Evolutionary conservation across 2,797 vertebrate genomes (phyloP).

Genomic region (Leucoraja ocellata): DNA sequence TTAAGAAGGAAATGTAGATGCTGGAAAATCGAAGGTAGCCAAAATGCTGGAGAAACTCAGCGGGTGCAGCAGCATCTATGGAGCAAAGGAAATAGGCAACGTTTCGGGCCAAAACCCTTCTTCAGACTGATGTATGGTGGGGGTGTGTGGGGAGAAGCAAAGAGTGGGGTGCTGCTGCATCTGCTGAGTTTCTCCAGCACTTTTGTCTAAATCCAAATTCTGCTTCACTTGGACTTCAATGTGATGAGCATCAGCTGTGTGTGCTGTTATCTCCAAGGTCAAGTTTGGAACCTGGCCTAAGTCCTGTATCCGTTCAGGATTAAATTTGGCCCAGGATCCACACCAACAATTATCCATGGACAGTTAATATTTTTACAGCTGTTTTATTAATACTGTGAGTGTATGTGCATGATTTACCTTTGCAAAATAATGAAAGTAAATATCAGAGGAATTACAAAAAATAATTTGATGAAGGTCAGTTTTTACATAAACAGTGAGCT

Average conservation of each 20-base stretch:
- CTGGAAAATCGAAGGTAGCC: no score
- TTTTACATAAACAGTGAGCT: constrained; percentile 14
- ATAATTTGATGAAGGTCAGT: constrained; percentile 20
- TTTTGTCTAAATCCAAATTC: not conserved
- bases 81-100: no score
- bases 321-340: constrained; percentile 56
- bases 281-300: constrained; percentile 36
- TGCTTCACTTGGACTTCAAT: not conserved
- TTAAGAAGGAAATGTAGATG: no score
- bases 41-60: no score
- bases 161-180: no score
- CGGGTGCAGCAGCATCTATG: no score
- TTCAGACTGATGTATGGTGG: no score
- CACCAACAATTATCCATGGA: constrained; percentile 59
- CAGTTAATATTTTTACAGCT: constrained; percentile 74
- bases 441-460: constrained; percentile 60
- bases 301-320: constrained; percentile 51
- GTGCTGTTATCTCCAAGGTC: constrained; percentile 24
- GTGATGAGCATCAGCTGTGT: constrained; percentile 18
- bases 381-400: constrained; percentile 67
- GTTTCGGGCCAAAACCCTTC: no score
- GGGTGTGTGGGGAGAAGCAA: no score
- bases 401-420: constrained; percentile 66
- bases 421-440: constrained; percentile 69
- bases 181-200: no score